Evolutionary conservation across 2,797 vertebrate genomes (phyloP), one percentile per base, ranked within the genome.

Genomic region (Astyanax mexicanus): DNA sequence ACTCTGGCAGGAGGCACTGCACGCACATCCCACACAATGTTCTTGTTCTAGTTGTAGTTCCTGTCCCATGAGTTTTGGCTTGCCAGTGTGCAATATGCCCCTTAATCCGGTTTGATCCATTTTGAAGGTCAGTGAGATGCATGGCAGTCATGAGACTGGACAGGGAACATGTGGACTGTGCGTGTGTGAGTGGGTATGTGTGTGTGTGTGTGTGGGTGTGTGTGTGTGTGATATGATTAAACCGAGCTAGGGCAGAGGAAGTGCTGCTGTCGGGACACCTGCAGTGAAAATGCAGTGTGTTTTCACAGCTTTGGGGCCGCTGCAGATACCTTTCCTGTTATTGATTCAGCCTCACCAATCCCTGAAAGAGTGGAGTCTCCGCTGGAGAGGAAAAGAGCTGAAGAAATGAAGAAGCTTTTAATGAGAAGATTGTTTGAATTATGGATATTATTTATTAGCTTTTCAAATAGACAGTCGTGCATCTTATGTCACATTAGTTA

Each of bases 301-400:
- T 84, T 84, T 77, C 73, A 77, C 81, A 84, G 85, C 82, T 84
- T 82, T 79, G 72, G 75, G 51, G 37, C 73, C 45, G 49, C 80
- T 64, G 67, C 78, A 74, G 69, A 74, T 72, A 75, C 19, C 60
- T 81, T 87, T 87, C 86, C 86, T 85, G 84, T 86, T 86, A 69
- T 84, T 78, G 72, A 70, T 60, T 66, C 47, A 51, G 69, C 54
- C 69, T 83, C 62, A 35, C 38, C 44, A 69, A 49, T 45, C 70
- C 58, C 27, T 3, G 51, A 44, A 42, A 12, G 13, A 54, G 67
- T n/a, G n/a, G n/a, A n/a, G 13, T 9, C 25, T 55, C 35, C 51
- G 45, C 29, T 37, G 23, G 17, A 42, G 44, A 19, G n/a, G 58
- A 32, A 58, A 69, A 21, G 23, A 29, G n/a, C 11, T 44, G 58